A percentile compares a stretch with the other conserved stretches of the same genome.
These are phyloP conservation scores for Smithornis capensis DNA, from an alignment of 2,113 vertebrate genomes.

Conservation along the genomic window DNA sequence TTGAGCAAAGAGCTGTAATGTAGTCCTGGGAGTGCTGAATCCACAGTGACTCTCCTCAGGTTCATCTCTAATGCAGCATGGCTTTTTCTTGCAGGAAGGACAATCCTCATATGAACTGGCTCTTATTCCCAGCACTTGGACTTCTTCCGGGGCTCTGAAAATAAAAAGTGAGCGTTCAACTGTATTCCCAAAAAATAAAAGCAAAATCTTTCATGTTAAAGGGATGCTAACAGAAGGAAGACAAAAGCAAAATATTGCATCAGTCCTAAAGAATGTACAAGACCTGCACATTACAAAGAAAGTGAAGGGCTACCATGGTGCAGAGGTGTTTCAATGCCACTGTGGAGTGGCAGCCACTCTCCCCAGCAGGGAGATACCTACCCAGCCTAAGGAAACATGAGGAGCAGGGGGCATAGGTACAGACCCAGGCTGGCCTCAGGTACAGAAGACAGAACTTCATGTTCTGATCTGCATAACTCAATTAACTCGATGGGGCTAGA, in stretches of 20 bases:
- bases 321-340: not conserved
- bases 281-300: not conserved
- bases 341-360: not conserved
- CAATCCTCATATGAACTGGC: not conserved
- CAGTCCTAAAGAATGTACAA: not conserved
- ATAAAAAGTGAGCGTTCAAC: not conserved
- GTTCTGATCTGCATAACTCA: not conserved
- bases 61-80: not conserved
- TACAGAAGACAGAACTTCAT: not conserved
- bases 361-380: not conserved
- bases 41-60: not conserved
- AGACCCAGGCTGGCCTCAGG: not conserved
- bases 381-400: accelerated
- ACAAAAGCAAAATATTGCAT: not conserved
- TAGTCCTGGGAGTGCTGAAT: not conserved
- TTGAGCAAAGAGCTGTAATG: not conserved
- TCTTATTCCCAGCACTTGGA: not conserved
- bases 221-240: not conserved
- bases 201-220: not conserved
- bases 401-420: accelerated
- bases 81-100: not conserved
- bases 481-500: not conserved
- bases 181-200: not conserved
- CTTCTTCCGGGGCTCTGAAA: not conserved
- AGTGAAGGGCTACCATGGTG: accelerated